Conservation (phyloP, 2,888 invertebrate genomes). For the Podabrus alpinus region DNA sequence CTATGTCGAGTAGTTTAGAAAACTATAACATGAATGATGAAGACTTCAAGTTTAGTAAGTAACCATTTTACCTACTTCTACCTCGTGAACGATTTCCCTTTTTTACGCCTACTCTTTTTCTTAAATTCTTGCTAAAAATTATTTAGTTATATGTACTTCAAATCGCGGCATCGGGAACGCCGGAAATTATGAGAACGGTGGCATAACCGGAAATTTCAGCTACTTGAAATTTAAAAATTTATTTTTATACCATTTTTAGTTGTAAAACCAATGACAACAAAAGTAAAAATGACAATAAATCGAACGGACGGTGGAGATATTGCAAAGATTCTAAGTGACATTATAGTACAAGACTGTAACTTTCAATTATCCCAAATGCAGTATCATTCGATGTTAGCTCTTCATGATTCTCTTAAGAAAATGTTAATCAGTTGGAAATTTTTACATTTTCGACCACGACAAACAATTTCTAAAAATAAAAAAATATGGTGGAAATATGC, state of each 20-base stretch:
- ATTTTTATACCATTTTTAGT: slow-evolving; percentile 60
- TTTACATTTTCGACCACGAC: slow-evolving; percentile 47
- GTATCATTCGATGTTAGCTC: slow-evolving; percentile 65
- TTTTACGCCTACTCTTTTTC: too few species aligned
- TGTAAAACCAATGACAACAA: slow-evolving; percentile 76
- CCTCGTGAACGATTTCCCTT: too few species aligned
- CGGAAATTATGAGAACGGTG: neutral
- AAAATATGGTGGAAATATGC: slow-evolving; percentile 80
- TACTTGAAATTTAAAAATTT: neutral
- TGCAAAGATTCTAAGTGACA: slow-evolving; percentile 68
- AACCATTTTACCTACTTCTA: neutral
- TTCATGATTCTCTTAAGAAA: slow-evolving; percentile 63
- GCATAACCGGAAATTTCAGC: neutral
- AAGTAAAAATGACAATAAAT: slow-evolving; percentile 76
- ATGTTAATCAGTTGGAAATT: slow-evolving; percentile 69
- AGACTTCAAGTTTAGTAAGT: slow-evolving; percentile 80
- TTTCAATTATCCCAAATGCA: slow-evolving; percentile 74
- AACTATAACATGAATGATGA: slow-evolving; percentile 78
- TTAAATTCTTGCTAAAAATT: too few species aligned
- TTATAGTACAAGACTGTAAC: slow-evolving; percentile 75
- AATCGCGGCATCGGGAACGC: too few species aligned
- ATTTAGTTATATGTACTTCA: too few species aligned
- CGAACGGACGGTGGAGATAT: slow-evolving; percentile 58
- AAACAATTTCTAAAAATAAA: slow-evolving; percentile 59
- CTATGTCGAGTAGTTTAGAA: slow-evolving; percentile 74